These are phyloP conservation scores for Petromus typicus DNA, from an alignment of 2,113 vertebrate species.

Conservation along the genomic window DNA sequence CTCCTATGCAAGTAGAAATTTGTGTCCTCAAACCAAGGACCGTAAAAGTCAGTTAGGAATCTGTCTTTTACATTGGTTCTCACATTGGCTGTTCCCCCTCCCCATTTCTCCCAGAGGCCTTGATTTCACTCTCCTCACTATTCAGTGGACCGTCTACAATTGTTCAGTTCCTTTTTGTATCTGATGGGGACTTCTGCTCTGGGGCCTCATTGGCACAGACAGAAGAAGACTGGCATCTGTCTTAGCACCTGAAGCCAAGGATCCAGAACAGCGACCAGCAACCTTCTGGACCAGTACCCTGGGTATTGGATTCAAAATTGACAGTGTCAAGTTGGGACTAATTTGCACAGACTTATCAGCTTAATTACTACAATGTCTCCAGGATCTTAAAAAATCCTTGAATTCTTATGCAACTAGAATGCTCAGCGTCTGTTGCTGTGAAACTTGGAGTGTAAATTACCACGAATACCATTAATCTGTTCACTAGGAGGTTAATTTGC, in stretches of 20 bases:
- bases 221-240: constrained; percentile 77
- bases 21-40: constrained; percentile 50
- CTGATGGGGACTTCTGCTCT: constrained; percentile 66
- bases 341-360: constrained; percentile 81
- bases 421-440: constrained; percentile 82
- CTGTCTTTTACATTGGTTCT: background rate
- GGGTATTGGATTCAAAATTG: constrained; percentile 75
- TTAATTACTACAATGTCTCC: constrained; percentile 82
- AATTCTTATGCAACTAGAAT: constrained; percentile 82
- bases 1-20: constrained; percentile 19
- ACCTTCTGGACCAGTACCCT: constrained; percentile 72
- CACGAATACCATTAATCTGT: constrained; percentile 83
- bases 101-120: constrained; percentile 23
- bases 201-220: constrained; percentile 72
- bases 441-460: constrained; percentile 81
- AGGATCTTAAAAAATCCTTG: constrained; percentile 81
- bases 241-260: constrained; percentile 72
- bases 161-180: constrained; percentile 56
- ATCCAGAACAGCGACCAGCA: constrained; percentile 26
- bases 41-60: constrained; percentile 36
- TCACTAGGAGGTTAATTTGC: constrained; percentile 84
- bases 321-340: constrained; percentile 80
- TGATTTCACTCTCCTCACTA: constrained; percentile 40
- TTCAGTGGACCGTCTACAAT: constrained; percentile 62
- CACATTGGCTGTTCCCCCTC: background rate